Conservation (phyloP, 1,140 invertebrate genomes). For the Penaeus japonicus region DNA sequence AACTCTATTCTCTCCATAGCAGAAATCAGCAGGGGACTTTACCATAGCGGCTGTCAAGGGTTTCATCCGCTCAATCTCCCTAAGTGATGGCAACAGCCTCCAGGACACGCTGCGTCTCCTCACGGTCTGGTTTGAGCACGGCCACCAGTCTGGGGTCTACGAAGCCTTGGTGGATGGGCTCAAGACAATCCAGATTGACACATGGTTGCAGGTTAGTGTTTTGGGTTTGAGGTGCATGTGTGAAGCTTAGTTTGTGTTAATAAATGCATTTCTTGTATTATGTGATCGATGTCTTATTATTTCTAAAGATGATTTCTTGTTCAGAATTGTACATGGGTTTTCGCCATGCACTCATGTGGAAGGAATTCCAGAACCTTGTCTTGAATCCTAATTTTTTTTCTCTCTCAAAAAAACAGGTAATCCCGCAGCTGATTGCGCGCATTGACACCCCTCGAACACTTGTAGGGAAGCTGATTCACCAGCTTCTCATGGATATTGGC, state of each 20-base stretch:
- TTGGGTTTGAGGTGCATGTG: background rate
- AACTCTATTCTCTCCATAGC: background rate
- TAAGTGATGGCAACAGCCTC: conserved; percentile 89
- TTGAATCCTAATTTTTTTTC: conserved; percentile 31
- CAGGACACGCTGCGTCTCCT: conserved; percentile 95
- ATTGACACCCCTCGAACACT: conserved; percentile 91
- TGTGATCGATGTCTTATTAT: background rate
- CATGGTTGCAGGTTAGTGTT: conserved; percentile 86
- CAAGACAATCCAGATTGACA: conserved; percentile 93
- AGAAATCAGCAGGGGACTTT: conserved; percentile 53
- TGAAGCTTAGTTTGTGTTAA: too few species aligned
- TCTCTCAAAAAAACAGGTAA: conserved; percentile 72
- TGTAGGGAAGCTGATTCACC: conserved; percentile 90
- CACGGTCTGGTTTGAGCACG: conserved; percentile 95
- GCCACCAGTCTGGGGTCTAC: conserved; percentile 90
- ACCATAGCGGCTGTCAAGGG: conserved; percentile 94
- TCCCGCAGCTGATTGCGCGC: conserved; percentile 96
- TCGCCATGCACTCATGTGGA: too few species aligned
- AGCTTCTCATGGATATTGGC: conserved; percentile 93
- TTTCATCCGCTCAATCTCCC: conserved; percentile 93
- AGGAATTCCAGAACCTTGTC: background rate
- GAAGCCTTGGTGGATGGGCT: conserved; percentile 93
- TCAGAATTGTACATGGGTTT: too few species aligned
- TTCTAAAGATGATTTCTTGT: too few species aligned
- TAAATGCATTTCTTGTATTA: background rate